phyloP scores from a whole-genome alignment of 2,888 invertebrate genomes.

The Campoletis raptor region DNA sequence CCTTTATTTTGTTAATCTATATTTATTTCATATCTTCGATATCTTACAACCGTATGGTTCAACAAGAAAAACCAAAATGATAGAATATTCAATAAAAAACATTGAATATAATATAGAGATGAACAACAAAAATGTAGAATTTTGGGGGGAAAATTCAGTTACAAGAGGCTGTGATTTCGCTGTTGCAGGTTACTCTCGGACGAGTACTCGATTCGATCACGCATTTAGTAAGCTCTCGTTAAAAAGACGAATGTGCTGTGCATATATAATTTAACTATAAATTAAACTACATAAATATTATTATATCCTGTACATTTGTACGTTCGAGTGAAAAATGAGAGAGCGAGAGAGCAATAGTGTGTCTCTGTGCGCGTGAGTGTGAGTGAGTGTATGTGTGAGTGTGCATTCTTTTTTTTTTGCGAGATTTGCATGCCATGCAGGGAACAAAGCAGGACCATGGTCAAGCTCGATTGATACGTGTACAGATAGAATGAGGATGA shows the following conservation, averaged over 20 bases:
- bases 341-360: slow-evolving; percentile 23
- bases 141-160: slow-evolving; percentile 77
- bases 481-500: slow-evolving; percentile 24
- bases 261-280: slow-evolving; percentile 74
- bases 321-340: slow-evolving; percentile 41
- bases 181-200: slow-evolving; percentile 85
- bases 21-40: neutral
- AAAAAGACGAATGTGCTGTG: slow-evolving; percentile 81
- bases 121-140: slow-evolving; percentile 64
- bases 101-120: slow-evolving; percentile 40
- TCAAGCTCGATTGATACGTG: slow-evolving; percentile 33
- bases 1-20: neutral
- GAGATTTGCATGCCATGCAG: slow-evolving; percentile 59
- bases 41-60: neutral
- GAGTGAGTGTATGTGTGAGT: slow-evolving; percentile 30
- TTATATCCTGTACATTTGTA: slow-evolving; percentile 53
- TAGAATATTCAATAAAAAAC: neutral
- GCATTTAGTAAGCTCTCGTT: slow-evolving; percentile 84
- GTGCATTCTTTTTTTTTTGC: slow-evolving; percentile 17
- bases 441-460: slow-evolving; percentile 23
- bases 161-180: slow-evolving; percentile 83
- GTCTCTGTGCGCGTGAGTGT: slow-evolving; percentile 46
- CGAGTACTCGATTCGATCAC: slow-evolving; percentile 85
- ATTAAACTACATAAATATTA: slow-evolving; percentile 64
- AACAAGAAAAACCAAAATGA: neutral